These are phyloP conservation scores for Plectrocnemia conspersa DNA, from an alignment of 1,140 invertebrate genomes.

Conservation along the genomic window DNA sequence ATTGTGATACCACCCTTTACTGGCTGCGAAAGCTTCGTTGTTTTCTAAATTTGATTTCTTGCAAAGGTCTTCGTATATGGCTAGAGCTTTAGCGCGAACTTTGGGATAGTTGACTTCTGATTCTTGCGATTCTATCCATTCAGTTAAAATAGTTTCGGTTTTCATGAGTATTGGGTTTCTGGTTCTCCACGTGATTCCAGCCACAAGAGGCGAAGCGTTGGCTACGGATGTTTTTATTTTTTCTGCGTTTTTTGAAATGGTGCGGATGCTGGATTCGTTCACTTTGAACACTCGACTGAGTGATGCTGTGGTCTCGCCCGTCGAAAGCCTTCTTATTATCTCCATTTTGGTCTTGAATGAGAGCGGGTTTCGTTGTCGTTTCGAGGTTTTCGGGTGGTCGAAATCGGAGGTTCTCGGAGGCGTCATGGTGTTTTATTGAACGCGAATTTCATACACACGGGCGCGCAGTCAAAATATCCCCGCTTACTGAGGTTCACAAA, in stretches of 20 bases:
- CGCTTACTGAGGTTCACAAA: not conserved
- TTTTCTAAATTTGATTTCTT: not conserved
- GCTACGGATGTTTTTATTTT: not conserved
- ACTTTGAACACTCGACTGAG: not conserved
- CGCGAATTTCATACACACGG: not conserved
- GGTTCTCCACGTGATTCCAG: not conserved
- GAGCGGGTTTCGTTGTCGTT: not conserved
- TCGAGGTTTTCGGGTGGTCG: not conserved
- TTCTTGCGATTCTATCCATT: not conserved
- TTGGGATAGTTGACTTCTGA: not conserved
- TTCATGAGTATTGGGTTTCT: not conserved
- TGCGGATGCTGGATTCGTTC: slow-evolving; percentile 3
- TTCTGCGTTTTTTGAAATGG: not conserved
- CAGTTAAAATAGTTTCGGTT: not conserved
- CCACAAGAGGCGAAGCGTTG: not conserved
- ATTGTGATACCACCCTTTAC: slow-evolving; percentile 4
- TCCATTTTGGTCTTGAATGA: slow-evolving; percentile 4
- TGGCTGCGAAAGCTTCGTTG: not conserved
- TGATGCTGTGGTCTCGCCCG: not conserved
- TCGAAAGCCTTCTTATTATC: not conserved
- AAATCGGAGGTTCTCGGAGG: not conserved
- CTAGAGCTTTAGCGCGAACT: not conserved
- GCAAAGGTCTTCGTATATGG: not conserved
- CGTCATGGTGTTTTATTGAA: not conserved
- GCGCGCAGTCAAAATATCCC: not conserved